These are phyloP conservation scores for Boulengeromyrus knoepffleri DNA, from an alignment of 2,113 vertebrate species.

Conservation along the genomic window DNA sequence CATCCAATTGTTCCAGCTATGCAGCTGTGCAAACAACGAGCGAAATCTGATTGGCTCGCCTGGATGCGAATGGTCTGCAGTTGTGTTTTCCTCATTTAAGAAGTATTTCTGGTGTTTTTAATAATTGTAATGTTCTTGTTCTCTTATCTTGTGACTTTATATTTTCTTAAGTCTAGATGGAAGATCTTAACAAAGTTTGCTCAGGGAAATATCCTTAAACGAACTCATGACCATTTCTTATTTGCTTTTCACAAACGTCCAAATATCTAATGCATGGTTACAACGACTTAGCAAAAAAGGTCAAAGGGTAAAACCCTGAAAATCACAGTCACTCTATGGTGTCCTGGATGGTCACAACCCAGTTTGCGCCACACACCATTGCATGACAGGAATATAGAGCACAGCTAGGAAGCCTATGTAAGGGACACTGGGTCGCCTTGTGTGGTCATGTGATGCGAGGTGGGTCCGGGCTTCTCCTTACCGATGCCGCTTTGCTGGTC, in stretches of 20 bases:
- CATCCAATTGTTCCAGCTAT: slow-evolving; percentile 17
- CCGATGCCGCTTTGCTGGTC: slow-evolving; percentile 41
- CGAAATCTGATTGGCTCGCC: not conserved
- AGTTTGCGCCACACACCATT: not conserved
- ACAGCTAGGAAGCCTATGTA: not conserved
- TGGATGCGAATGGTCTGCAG: not conserved
- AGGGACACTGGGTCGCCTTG: not conserved
- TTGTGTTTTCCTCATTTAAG: not conserved
- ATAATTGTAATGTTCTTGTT: slow-evolving; percentile 7
- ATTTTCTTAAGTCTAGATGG: not conserved
- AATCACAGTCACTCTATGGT: not conserved
- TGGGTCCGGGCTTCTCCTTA: slow-evolving; percentile 14
- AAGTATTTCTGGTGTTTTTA: not conserved
- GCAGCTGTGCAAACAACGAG: slow-evolving; percentile 40
- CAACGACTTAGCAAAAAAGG: not conserved
- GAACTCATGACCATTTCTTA: not conserved
- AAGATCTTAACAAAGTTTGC: not conserved
- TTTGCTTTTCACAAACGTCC: not conserved
- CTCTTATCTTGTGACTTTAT: slow-evolving; percentile 5
- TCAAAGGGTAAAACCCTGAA: not conserved
- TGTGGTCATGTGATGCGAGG: not conserved
- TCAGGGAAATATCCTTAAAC: not conserved
- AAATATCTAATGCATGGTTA: not conserved
- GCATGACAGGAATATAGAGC: not conserved
- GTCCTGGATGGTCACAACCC: not conserved